Evolutionary conservation across 2,888 invertebrate species (phyloP).

Genomic region (Megaustenia siamemsis): DNA sequence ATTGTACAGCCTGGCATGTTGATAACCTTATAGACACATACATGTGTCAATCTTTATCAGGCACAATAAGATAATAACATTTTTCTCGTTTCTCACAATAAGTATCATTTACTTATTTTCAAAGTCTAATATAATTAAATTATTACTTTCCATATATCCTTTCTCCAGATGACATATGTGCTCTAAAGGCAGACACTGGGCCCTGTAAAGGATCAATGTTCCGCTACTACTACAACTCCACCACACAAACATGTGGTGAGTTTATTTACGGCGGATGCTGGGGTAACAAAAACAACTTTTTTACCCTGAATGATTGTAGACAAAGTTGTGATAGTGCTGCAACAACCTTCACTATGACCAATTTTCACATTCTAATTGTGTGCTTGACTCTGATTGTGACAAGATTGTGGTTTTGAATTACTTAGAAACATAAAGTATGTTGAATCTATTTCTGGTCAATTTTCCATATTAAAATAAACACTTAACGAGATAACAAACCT

Average conservation of each 20-base stretch:
- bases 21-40: too few species aligned
- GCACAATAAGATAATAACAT: too few species aligned
- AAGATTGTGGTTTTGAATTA: background rate
- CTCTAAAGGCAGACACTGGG: background rate
- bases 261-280: slow-evolving; percentile 85
- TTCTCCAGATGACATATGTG: slow-evolving; percentile 16
- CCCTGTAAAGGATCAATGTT: slow-evolving; percentile 56
- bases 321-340: background rate
- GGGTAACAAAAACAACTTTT: slow-evolving; percentile 83
- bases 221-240: slow-evolving; percentile 69
- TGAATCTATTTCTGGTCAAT: too few species aligned
- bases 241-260: slow-evolving; percentile 84
- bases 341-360: background rate
- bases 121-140: too few species aligned
- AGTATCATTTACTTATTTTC: too few species aligned
- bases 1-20: too few species aligned
- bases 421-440: too few species aligned
- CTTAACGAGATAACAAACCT: too few species aligned
- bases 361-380: background rate
- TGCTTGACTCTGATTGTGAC: background rate
- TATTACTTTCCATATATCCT: background rate
- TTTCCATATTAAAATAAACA: too few species aligned
- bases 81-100: too few species aligned
- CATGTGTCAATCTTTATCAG: too few species aligned
- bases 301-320: slow-evolving; percentile 90